Conservation (phyloP, 2,888 invertebrate species). For the Elegia similella region DNA sequence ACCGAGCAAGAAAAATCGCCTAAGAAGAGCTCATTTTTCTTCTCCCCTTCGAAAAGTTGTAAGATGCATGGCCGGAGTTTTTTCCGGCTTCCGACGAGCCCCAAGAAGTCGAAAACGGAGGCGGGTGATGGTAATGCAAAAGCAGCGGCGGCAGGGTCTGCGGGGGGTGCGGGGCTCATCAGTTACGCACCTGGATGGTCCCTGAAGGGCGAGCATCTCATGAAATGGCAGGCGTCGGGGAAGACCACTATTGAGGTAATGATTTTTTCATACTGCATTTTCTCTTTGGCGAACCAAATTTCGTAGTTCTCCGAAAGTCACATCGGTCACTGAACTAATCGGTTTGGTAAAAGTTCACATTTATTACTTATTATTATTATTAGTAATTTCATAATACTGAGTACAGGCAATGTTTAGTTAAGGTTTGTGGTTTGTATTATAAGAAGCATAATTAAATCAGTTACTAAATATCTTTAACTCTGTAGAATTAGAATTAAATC, state of each 20-base stretch:
- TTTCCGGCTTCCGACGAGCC: constrained; percentile 78
- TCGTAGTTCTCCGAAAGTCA: too few relatives aligned
- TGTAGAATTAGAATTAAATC: too few relatives aligned
- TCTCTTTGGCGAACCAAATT: background rate
- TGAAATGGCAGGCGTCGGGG: constrained; percentile 83
- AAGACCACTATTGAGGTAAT: constrained; percentile 82
- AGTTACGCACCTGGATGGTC: constrained; percentile 84
- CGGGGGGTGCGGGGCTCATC: constrained; percentile 71
- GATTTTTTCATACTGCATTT: constrained; percentile 2
- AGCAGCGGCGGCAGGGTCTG: constrained; percentile 41
- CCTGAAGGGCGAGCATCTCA: constrained; percentile 82
- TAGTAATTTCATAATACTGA: too few relatives aligned
- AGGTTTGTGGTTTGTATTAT: too few relatives aligned
- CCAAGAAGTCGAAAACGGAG: constrained; percentile 74
- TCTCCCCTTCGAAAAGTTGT: constrained; percentile 77
- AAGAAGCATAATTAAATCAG: too few relatives aligned
- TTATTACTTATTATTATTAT: too few relatives aligned
- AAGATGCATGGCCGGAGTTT: constrained; percentile 74
- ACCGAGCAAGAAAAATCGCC: constrained; percentile 74
- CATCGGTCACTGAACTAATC: too few relatives aligned
- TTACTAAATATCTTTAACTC: too few relatives aligned
- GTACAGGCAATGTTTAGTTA: too few relatives aligned
- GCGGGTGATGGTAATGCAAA: constrained; percentile 43
- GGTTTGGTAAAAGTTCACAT: too few relatives aligned
- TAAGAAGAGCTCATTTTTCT: constrained; percentile 78